Evolutionary conservation across 2,797 vertebrate genomes (phyloP).

Genomic region (Danio jaintianensis): DNA sequence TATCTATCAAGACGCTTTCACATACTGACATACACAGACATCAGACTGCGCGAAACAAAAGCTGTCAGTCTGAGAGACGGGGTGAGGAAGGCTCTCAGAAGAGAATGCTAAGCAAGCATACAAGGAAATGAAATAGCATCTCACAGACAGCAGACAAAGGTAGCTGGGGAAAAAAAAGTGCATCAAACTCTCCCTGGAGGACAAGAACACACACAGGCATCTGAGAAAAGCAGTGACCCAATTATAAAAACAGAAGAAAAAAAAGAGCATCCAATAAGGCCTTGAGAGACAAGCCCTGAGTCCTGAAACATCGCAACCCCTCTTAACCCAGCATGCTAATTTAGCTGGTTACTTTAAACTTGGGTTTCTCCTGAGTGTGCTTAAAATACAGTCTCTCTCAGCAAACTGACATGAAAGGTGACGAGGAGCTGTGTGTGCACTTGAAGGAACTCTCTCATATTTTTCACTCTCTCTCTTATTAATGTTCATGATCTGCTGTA

Average conservation of each 20-base stretch:
- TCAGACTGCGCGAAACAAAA: conserved; percentile 33
- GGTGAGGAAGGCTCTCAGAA: conserved; percentile 29
- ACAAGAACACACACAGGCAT: conserved; percentile 50
- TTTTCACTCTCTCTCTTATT: conserved; percentile 1
- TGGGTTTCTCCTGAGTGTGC: conserved; percentile 46
- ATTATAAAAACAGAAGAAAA: conserved; percentile 57
- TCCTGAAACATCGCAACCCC: conserved; percentile 32
- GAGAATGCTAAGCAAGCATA: conserved; percentile 54
- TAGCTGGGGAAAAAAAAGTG: conserved; percentile 40
- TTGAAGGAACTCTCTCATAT: conserved; percentile 13
- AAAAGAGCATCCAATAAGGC: conserved; percentile 43
- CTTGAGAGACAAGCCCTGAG: conserved; percentile 40
- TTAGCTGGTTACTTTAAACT: conserved; percentile 51
- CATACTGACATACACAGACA: conserved; percentile 4
- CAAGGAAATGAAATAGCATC: conserved; percentile 49
- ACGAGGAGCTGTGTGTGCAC: conserved; percentile 2
- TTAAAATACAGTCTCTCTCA: conserved; percentile 55
- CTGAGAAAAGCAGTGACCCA: conserved; percentile 62
- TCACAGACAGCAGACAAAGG: conserved; percentile 54
- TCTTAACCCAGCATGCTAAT: conserved; percentile 50
- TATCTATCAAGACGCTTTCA: conserved; percentile 5
- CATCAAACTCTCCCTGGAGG: conserved; percentile 48
- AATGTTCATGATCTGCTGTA: not conserved
- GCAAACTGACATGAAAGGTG: conserved; percentile 47
- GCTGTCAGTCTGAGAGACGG: conserved; percentile 26